Conservation (phyloP, 23 tunicate species). For the Oikopleura vanhoeffeni region DNA sequence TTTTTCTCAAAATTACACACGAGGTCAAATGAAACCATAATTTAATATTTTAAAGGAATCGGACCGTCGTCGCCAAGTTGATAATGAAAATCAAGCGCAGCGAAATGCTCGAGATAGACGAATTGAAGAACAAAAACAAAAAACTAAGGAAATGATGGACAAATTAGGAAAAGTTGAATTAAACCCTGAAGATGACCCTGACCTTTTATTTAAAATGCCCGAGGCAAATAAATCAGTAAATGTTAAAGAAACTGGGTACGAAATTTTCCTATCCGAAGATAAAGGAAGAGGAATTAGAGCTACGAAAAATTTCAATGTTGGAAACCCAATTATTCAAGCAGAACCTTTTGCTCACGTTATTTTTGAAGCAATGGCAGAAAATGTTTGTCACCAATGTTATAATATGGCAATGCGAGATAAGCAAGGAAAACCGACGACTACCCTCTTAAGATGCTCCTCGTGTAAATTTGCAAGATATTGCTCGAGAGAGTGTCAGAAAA, state of each 20-base stretch:
- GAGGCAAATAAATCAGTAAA: background rate
- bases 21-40: no score
- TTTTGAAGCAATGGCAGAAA: constrained; percentile 34
- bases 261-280: constrained; percentile 27
- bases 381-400: constrained; percentile 58
- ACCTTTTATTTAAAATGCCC: background rate
- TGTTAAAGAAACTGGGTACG: constrained; percentile 5
- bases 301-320: constrained; percentile 36
- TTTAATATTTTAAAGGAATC: background rate
- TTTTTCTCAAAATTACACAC: no score
- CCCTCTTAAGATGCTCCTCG: constrained; percentile 36
- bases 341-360: constrained; percentile 55
- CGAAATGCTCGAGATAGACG: background rate
- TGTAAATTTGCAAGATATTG: constrained; percentile 90
- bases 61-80: background rate
- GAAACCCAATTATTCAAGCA: constrained; percentile 34
- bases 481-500: constrained; percentile 68
- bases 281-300: constrained; percentile 89
- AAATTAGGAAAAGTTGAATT: background rate
- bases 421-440: constrained; percentile 22
- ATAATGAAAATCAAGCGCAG: background rate
- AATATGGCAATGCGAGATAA: constrained; percentile 16
- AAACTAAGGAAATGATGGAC: background rate
- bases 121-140: background rate
- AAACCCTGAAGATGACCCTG: background rate